Percentiles rank a stretch among this genome's conserved stretches.
phyloP scores from a whole-genome alignment of 2,113 vertebrate genomes.

The Camelus dromedarius region DNA sequence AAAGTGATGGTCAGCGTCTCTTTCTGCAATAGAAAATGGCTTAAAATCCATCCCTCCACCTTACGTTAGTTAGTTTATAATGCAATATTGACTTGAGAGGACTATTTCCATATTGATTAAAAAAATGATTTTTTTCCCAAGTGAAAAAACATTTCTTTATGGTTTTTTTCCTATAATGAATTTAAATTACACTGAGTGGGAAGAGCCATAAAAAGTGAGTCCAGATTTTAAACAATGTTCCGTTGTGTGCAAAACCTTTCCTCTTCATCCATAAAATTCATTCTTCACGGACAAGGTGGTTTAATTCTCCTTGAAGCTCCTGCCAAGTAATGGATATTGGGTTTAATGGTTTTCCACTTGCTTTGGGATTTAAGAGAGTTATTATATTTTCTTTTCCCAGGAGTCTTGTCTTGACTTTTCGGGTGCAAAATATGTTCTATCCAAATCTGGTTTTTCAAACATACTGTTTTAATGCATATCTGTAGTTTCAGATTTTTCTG shows the following conservation, averaged over 20 bases:
- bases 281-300: neutral
- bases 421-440: neutral
- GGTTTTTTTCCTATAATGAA: neutral
- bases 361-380: slow-evolving; percentile 50
- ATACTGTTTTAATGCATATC: neutral
- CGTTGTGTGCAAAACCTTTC: neutral
- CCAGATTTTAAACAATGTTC: neutral
- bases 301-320: neutral
- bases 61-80: neutral
- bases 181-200: neutral
- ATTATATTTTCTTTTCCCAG: neutral
- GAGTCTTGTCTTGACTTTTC: slow-evolving; percentile 5
- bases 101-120: neutral
- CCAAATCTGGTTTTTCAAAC: neutral
- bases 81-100: neutral
- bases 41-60: neutral
- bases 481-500: neutral
- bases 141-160: neutral
- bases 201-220: neutral
- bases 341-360: neutral
- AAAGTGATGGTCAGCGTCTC: neutral
- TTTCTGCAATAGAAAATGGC: neutral
- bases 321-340: neutral
- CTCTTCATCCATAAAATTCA: neutral
- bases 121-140: neutral